Evolutionary conservation across 1,140 invertebrate genomes (phyloP).

Genomic region (Phymastichus coffea): DNA sequence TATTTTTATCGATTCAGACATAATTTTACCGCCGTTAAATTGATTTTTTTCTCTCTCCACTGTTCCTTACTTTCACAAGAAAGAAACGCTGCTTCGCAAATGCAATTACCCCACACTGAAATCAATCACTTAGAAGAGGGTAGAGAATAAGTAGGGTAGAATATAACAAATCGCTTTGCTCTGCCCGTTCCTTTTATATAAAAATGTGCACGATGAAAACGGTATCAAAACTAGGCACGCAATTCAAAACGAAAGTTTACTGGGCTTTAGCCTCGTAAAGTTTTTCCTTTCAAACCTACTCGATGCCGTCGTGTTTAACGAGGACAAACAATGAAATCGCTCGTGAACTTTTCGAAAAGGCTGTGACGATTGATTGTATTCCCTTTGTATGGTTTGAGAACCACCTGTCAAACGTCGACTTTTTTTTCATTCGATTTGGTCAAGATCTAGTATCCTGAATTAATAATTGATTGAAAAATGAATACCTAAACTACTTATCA

Average conservation of each 20-base stretch:
- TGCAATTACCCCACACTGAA: constrained; percentile 11
- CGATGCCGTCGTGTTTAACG: constrained; percentile 10
- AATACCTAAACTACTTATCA: constrained; percentile 20
- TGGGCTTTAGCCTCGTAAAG: constrained; percentile 3
- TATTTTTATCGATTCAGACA: constrained; percentile 6
- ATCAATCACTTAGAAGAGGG: not conserved
- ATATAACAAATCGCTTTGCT: not conserved
- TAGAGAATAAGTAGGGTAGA: not conserved
- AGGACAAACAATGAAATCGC: constrained; percentile 16
- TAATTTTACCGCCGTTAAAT: constrained; percentile 15
- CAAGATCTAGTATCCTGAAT: constrained; percentile 12
- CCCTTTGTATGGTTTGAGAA: not conserved
- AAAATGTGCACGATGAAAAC: constrained; percentile 27
- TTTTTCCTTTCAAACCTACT: not conserved
- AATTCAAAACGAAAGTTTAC: constrained; percentile 17
- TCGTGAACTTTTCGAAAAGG: constrained; percentile 13
- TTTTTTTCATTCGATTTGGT: not conserved
- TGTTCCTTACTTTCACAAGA: not conserved
- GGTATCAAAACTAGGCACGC: constrained; percentile 42
- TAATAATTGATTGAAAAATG: not conserved
- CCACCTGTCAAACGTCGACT: too few species aligned
- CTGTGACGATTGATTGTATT: not conserved
- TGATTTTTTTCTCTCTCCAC: not conserved
- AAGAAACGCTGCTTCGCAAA: constrained; percentile 1
- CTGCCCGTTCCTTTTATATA: constrained; percentile 17